Evolutionary conservation across 2,113 vertebrate species (phyloP).

Genomic region (Oryzias woworae): DNA sequence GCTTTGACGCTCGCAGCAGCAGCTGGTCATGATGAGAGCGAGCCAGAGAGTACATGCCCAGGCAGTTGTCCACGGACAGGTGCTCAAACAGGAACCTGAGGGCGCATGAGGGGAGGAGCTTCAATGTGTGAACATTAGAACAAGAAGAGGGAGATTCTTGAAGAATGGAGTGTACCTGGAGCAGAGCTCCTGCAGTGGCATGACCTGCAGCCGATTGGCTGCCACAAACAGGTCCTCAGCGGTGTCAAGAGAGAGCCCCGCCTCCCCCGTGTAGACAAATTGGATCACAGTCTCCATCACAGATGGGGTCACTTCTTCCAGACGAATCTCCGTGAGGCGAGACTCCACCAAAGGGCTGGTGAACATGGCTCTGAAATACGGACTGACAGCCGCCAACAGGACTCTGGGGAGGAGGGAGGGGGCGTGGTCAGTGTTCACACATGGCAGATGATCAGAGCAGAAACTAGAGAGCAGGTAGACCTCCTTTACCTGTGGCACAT

Average conservation of each 20-base stretch:
- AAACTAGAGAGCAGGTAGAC: background rate
- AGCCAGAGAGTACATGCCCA: conserved; percentile 84
- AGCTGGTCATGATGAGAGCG: conserved; percentile 83
- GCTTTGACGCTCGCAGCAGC: conserved; percentile 79
- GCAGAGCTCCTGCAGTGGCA: conserved; percentile 81
- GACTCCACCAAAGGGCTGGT: conserved; percentile 83
- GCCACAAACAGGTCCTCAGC: conserved; percentile 84
- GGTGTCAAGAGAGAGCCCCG: conserved; percentile 77
- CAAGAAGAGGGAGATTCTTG: too few species aligned
- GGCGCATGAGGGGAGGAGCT: background rate
- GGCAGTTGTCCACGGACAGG: conserved; percentile 81
- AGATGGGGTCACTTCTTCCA: conserved; percentile 80
- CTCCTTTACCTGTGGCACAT: conserved; percentile 79
- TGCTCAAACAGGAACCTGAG: conserved; percentile 82
- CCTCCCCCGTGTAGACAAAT: conserved; percentile 82
- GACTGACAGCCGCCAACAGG: conserved; percentile 81
- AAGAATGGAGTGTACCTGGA: conserved; percentile 70
- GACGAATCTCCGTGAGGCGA: conserved; percentile 79
- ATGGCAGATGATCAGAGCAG: too few species aligned
- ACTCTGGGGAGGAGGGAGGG: conserved; percentile 61
- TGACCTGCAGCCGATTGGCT: conserved; percentile 82
- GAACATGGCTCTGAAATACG: conserved; percentile 84
- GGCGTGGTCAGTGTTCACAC: background rate
- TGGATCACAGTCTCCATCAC: conserved; percentile 82
- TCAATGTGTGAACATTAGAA: too few species aligned